Conservation (phyloP, 2,888 invertebrate genomes). For the Pseudococcus jackbeardsleyi region DNA sequence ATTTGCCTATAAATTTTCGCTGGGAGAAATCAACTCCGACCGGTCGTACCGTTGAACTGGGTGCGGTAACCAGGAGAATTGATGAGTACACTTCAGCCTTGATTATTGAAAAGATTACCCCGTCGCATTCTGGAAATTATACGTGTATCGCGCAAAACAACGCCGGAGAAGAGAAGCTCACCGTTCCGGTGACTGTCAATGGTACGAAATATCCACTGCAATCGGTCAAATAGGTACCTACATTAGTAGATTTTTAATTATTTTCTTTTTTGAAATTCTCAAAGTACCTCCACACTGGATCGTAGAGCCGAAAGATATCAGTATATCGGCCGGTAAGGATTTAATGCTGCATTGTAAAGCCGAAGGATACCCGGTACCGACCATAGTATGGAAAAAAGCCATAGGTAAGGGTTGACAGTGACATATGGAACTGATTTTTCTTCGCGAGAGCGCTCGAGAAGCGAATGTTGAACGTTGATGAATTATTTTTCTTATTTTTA, state of each 20-base stretch:
- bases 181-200: conserved; percentile 85
- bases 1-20: conserved; percentile 89
- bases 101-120: conserved; percentile 87
- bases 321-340: conserved; percentile 85
- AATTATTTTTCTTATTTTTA: conserved; percentile 66
- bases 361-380: conserved; percentile 91
- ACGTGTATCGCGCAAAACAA: conserved; percentile 93
- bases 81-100: conserved; percentile 90
- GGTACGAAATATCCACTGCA: conserved; percentile 71
- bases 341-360: conserved; percentile 90
- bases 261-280: conserved; percentile 62
- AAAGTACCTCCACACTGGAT: conserved; percentile 92
- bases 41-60: conserved; percentile 77
- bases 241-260: not conserved
- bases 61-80: conserved; percentile 75
- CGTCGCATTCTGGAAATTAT: conserved; percentile 89
- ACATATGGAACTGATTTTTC: conserved; percentile 11
- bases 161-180: conserved; percentile 83
- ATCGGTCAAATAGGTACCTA: not conserved
- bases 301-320: conserved; percentile 86
- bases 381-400: conserved; percentile 90
- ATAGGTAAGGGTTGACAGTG: conserved; percentile 75
- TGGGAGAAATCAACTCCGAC: conserved; percentile 83
- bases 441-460: not conserved
- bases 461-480: not conserved